A percentile compares a stretch with the other conserved stretches of the same genome.
Evolutionary conservation across 2,888 invertebrate species (phyloP).

Genomic region (Tupiocoris notatus): DNA sequence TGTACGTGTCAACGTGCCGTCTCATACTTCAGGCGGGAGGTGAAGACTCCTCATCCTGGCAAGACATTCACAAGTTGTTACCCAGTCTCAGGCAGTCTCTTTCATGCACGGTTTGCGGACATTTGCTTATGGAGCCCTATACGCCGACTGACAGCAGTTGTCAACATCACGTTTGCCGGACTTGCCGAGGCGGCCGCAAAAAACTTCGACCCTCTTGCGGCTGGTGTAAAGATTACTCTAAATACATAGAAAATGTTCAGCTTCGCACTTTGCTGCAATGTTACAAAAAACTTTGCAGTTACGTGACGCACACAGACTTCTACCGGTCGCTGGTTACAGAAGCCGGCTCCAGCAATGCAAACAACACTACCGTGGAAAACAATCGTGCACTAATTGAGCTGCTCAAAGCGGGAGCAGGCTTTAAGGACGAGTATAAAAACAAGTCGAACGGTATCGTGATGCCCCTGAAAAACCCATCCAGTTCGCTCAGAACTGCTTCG

Average conservation of each 20-base stretch:
- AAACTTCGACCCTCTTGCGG: conserved; percentile 79
- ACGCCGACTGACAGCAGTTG: conserved; percentile 76
- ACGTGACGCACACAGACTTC: conserved; percentile 71
- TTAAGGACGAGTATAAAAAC: conserved; percentile 69
- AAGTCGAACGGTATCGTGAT: conserved; percentile 36
- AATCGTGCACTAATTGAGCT: conserved; percentile 66
- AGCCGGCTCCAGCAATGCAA: conserved; percentile 51
- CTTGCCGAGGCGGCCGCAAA: conserved; percentile 80
- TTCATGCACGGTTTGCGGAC: conserved; percentile 86
- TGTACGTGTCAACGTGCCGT: conserved; percentile 79
- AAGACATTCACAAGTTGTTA: conserved; percentile 57
- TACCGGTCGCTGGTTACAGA: conserved; percentile 61
- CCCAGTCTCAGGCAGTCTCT: conserved; percentile 82
- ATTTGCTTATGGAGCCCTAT: conserved; percentile 76
- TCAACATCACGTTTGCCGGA: conserved; percentile 84
- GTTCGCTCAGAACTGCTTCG: conserved; percentile 39
- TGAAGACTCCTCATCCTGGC: conserved; percentile 57
- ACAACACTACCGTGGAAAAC: conserved; percentile 56
- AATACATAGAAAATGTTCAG: conserved; percentile 78
- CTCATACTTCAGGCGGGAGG: conserved; percentile 73
- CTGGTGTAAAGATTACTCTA: conserved; percentile 80
- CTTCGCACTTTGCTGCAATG: conserved; percentile 79
- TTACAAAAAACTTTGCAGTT: conserved; percentile 84
- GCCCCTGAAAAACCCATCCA: conserved; percentile 25
- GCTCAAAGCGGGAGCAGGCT: conserved; percentile 76